Evolutionary conservation across 2,797 vertebrate genomes (phyloP).

Genomic region (Gambusia yucatana): DNA sequence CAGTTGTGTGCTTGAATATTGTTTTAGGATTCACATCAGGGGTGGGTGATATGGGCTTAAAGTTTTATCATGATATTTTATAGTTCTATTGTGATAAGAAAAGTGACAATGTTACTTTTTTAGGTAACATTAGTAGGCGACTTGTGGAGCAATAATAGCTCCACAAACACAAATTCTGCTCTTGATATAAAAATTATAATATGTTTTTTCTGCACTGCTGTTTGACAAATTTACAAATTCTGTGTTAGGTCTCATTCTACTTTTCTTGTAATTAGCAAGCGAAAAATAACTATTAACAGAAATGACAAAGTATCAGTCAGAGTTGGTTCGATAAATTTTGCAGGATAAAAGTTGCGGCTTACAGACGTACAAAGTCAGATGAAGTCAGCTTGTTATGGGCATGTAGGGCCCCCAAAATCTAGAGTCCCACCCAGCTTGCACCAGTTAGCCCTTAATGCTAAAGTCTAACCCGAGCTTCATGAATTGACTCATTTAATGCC

Average conservation of each 20-base stretch:
- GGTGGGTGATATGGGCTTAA: too few relatives aligned
- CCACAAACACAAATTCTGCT: too few relatives aligned
- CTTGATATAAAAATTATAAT: too few relatives aligned
- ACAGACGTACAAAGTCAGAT: not conserved
- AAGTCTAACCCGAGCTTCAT: not conserved
- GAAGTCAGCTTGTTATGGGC: not conserved
- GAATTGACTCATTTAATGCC: not conserved
- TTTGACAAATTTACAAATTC: too few relatives aligned
- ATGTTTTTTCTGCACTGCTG: not conserved
- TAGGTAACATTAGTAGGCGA: too few relatives aligned
- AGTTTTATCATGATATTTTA: too few relatives aligned
- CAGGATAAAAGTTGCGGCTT: not conserved
- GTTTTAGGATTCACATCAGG: too few relatives aligned
- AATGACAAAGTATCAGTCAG: not conserved
- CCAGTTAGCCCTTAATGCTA: not conserved
- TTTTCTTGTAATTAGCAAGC: not conserved
- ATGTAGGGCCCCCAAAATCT: not conserved
- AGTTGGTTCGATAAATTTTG: not conserved
- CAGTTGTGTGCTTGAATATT: too few relatives aligned
- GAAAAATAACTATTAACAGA: not conserved
- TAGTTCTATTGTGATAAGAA: too few relatives aligned
- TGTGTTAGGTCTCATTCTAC: not conserved
- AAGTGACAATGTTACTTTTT: too few relatives aligned
- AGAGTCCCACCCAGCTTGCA: not conserved
- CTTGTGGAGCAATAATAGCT: too few relatives aligned